These are phyloP conservation scores for Oedothorax gibbosus DNA, from an alignment of 1,140 invertebrate genomes.

Conservation along the genomic window DNA sequence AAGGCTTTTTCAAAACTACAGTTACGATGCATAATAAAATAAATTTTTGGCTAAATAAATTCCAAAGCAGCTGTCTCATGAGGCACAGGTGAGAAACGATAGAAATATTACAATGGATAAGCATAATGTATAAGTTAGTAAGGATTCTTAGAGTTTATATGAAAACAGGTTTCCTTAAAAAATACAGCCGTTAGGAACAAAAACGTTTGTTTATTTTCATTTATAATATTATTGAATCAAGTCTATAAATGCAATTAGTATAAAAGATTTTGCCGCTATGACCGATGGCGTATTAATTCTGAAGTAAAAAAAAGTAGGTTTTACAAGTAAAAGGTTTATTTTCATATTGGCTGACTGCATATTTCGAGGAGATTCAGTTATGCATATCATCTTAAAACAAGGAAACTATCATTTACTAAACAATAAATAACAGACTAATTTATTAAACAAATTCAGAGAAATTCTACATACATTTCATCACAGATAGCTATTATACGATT, in stretches of 20 bases:
- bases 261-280: neutral
- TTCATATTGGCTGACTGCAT: neutral
- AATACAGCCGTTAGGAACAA: neutral
- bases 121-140: too few relatives aligned
- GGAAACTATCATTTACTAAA: neutral
- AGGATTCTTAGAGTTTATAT: too few relatives aligned
- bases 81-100: too few relatives aligned
- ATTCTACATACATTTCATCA: too few relatives aligned
- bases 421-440: too few relatives aligned
- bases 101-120: too few relatives aligned
- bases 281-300: neutral
- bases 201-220: neutral
- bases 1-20: too few relatives aligned
- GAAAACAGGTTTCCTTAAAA: neutral
- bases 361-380: neutral
- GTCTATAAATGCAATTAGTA: neutral
- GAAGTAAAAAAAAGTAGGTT: neutral
- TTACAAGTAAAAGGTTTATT: neutral
- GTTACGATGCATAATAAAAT: too few relatives aligned
- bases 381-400: neutral
- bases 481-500: too few relatives aligned
- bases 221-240: neutral
- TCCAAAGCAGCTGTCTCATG: too few relatives aligned
- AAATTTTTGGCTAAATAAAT: too few relatives aligned
- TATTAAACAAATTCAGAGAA: too few relatives aligned